A percentile compares a stretch with the other conserved stretches of the same genome.
These are phyloP conservation scores for Thalassoma bifasciatum DNA, from an alignment of 2,113 vertebrate species.

Conservation along the genomic window DNA sequence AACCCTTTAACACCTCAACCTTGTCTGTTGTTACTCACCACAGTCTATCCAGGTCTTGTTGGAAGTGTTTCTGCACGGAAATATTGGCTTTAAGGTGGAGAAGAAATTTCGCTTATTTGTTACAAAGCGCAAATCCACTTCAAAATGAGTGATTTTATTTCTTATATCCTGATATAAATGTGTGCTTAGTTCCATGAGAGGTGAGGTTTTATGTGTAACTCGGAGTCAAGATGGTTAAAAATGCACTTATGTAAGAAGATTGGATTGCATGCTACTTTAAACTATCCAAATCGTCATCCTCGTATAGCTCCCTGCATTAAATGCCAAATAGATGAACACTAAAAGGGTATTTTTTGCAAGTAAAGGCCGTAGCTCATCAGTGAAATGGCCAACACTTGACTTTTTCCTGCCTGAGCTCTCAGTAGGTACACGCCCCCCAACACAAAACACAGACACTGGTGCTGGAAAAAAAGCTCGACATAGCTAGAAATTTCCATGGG, in stretches of 20 bases:
- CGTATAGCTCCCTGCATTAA: too few species aligned
- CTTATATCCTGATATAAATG: neutral
- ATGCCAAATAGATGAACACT: too few species aligned
- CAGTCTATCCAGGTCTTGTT: conserved; percentile 2
- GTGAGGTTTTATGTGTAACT: neutral
- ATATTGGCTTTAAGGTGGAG: neutral
- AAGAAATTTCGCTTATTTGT: conserved; percentile 13
- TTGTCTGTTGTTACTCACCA: neutral
- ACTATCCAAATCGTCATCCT: neutral
- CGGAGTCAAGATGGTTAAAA: conserved; percentile 16
- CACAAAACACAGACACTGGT: conserved; percentile 16
- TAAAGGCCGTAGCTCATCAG: neutral
- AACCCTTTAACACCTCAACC: neutral
- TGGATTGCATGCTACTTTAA: conserved; percentile 26
- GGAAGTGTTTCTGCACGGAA: conserved; percentile 5
- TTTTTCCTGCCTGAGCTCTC: conserved; percentile 54
- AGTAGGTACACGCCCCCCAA: conserved; percentile 82
- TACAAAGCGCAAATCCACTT: neutral
- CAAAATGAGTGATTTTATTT: neutral
- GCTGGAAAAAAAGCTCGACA: conserved; percentile 41
- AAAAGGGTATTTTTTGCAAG: neutral
- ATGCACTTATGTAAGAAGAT: conserved; percentile 35
- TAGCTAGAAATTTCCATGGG: conserved; percentile 51
- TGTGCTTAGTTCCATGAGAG: neutral
- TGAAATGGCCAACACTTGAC: conserved; percentile 28